Evolutionary conservation across 1,140 invertebrate genomes (phyloP).

Genomic region (Forficula auricularia): DNA sequence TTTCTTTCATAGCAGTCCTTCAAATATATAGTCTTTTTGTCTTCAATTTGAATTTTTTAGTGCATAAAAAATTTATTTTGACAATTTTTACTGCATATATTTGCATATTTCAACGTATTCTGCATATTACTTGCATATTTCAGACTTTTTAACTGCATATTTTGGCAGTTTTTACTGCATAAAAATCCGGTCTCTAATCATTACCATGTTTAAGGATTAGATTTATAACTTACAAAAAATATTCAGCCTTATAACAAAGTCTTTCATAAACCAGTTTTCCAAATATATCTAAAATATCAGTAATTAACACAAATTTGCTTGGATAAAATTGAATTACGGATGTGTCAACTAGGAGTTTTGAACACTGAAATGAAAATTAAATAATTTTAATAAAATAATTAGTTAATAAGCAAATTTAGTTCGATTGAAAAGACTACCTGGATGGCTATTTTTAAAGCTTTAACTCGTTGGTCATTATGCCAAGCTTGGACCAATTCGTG

Average conservation of each 20-base stretch:
- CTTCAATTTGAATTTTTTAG: too few species aligned
- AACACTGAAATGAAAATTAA: slow-evolving; percentile 45
- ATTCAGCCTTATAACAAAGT: slow-evolving; percentile 59
- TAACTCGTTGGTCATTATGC: slow-evolving; percentile 85
- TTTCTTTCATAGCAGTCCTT: too few species aligned
- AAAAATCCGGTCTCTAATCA: too few species aligned
- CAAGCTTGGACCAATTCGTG: slow-evolving; percentile 75
- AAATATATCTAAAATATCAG: slow-evolving; percentile 90
- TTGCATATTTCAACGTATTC: too few species aligned
- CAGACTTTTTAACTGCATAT: too few species aligned
- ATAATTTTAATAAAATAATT: slow-evolving; percentile 6
- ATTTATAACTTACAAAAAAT: slow-evolving; percentile 31
- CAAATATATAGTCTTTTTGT: too few species aligned
- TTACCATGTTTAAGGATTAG: too few species aligned
- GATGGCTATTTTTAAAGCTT: slow-evolving; percentile 89
- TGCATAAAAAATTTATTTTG: too few species aligned
- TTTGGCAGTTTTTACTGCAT: too few species aligned
- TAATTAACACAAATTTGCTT: slow-evolving; percentile 91
- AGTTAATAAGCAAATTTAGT: not conserved
- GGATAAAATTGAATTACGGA: slow-evolving; percentile 88
- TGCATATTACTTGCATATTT: too few species aligned
- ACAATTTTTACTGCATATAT: too few species aligned
- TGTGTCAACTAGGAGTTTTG: slow-evolving; percentile 77
- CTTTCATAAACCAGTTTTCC: slow-evolving; percentile 80
- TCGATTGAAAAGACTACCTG: slow-evolving; percentile 33